Evolutionary conservation across 1,140 invertebrate genomes (phyloP), one percentile per base, ranked within the genome.

Genomic region (Papilio machaon): DNA sequence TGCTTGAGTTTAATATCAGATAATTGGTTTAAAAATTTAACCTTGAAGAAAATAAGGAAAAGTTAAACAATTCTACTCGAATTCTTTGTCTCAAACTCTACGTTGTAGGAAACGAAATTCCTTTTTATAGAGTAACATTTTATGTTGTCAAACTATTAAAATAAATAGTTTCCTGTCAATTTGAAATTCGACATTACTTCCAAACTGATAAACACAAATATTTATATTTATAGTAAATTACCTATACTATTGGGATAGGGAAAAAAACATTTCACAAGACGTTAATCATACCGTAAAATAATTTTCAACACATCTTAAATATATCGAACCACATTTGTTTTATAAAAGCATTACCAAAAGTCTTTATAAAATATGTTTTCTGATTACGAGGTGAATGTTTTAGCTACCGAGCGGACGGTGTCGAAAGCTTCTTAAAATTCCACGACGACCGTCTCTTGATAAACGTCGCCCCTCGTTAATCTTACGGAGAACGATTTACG

Each of bases 311-410:
- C 13, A 80, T 87, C 86, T 85, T 73, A 43, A 76, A 73, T 49
- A 78, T 79, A 89, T 89, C 82, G 84, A 86, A 86, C 17, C 83
- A 86, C 86, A 86, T 87, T 82, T 85, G 84, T 86, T 82, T 81
- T 84, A 79, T 80, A 80, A 83, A 35, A 73, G 82, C 86, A 86
- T 88, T 88, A 88, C 82, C 73, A 81, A 77, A 83, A 84, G 54
- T 79, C 79, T 64, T 54, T 83, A 83, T 86, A 38, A 76, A 86
- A 83, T 86, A 87, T 85, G 81, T 82, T 83, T 79, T 82, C 82
- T 81, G 82, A 85, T 85, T 85, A 85, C 79, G 84, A 84, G 80
- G 81, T 83, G 85, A 86, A 82, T 43, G 80, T 85, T 84, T 85
- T 80, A 83, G 86, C 86, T 85, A 88, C 86, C 80, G 86, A 80